These are phyloP conservation scores for Drosophila jambulina DNA, from an alignment of 1,140 invertebrate genomes.

Conservation along the genomic window DNA sequence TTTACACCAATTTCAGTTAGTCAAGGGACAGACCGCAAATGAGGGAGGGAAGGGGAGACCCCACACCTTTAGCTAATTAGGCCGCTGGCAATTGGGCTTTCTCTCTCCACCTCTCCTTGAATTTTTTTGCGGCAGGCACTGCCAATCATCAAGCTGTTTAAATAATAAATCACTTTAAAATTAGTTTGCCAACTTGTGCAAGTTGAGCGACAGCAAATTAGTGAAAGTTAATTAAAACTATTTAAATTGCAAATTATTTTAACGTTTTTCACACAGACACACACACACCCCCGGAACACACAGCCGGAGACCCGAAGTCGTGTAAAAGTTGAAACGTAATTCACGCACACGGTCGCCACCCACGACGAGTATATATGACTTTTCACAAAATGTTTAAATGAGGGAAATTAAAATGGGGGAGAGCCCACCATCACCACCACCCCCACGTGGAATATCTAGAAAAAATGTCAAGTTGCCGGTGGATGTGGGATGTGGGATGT, in stretches of 20 bases:
- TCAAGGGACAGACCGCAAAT: conserved; percentile 33
- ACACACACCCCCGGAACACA: conserved; percentile 14
- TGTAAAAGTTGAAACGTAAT: conserved; percentile 56
- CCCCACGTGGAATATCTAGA: conserved; percentile 50
- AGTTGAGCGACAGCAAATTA: conserved; percentile 79
- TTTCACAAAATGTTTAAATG: conserved; percentile 72
- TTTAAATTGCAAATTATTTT: conserved; percentile 84
- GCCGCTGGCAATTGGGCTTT: conserved; percentile 46
- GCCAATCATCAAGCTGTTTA: conserved; percentile 79
- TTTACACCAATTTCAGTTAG: conserved; percentile 33
- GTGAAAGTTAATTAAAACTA: conserved; percentile 84
- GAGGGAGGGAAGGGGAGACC: neutral
- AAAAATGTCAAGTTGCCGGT: conserved; percentile 75
- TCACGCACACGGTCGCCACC: conserved; percentile 37
- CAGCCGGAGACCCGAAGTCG: conserved; percentile 20
- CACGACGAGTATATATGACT: conserved; percentile 42
- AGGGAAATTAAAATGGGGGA: conserved; percentile 70
- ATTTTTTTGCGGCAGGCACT: conserved; percentile 42
- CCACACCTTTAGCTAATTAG: conserved; percentile 66
- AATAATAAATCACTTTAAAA: conserved; percentile 84
- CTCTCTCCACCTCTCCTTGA: neutral
- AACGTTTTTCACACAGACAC: conserved; percentile 60
- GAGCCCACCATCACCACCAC: neutral
- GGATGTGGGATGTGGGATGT: neutral
- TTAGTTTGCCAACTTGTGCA: conserved; percentile 80